These are phyloP conservation scores for Marisa cornuarietis DNA, from an alignment of 1,140 invertebrate species.

Conservation along the genomic window DNA sequence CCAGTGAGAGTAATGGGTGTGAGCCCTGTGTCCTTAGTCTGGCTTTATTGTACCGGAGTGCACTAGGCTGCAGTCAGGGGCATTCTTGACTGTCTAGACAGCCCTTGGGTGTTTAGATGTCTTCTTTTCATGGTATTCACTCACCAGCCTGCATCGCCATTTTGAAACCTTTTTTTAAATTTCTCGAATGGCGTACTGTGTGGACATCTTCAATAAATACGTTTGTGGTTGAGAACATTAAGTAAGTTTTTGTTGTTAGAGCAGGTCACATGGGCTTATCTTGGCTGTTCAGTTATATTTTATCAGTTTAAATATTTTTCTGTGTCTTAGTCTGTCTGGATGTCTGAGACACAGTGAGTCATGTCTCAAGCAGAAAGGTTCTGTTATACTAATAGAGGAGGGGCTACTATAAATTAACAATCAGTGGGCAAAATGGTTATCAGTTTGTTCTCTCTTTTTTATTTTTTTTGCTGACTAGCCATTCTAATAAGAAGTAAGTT, in stretches of 20 bases:
- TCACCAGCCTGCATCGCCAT: not conserved
- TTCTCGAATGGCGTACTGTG: not conserved
- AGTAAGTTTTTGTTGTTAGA: not conserved
- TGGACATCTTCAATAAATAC: not conserved
- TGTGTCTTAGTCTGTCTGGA: not conserved
- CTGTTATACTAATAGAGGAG: not conserved
- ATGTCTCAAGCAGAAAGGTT: not conserved
- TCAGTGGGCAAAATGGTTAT: not conserved
- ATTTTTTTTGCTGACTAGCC: not conserved
- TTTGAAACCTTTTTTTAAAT: slow-evolving; percentile 1
- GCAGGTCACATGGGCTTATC: not conserved
- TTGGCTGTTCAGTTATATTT: not conserved
- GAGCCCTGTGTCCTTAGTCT: not conserved
- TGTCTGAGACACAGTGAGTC: not conserved
- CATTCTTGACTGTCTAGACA: slow-evolving; percentile 9
- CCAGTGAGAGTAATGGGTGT: not conserved
- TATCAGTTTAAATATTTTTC: not conserved
- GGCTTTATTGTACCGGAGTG: not conserved
- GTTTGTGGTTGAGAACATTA: not conserved
- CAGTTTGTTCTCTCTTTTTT: not conserved
- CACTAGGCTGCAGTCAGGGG: not conserved
- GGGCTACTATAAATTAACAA: not conserved
- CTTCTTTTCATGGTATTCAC: not conserved
- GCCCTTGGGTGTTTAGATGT: not conserved
- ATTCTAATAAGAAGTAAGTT: not conserved